Conservation (phyloP, 2,888 invertebrate species). For the Lithophane socia region DNA sequence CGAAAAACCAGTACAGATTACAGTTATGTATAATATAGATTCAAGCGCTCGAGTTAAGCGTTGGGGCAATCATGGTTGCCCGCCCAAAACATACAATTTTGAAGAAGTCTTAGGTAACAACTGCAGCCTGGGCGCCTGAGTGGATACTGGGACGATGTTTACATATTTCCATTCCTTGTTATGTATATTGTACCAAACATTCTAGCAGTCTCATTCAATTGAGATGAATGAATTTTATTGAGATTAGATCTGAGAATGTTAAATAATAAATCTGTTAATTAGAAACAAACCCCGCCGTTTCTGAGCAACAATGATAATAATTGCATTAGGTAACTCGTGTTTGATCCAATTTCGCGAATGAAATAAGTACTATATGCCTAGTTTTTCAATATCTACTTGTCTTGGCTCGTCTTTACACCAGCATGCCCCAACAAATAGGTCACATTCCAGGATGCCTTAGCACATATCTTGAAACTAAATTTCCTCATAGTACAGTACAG, state of each 20-base stretch:
- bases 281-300: neutral
- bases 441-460: neutral
- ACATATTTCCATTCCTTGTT: neutral
- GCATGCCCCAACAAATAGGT: neutral
- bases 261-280: no score
- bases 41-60: no score
- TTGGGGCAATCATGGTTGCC: no score
- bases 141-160: no score
- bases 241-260: neutral
- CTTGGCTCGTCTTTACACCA: neutral
- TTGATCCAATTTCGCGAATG: neutral
- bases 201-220: neutral
- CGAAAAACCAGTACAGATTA: no score
- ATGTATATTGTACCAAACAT: slow-evolving; percentile 6
- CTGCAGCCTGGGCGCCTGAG: no score
- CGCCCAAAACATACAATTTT: no score
- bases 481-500: slow-evolving; percentile 30
- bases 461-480: slow-evolving; percentile 43
- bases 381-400: neutral
- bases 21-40: no score
- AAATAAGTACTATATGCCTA: neutral
- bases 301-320: neutral
- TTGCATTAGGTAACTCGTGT: no score
- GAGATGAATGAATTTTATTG: neutral
- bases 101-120: no score